These are phyloP conservation scores for Sycobia sp. DNA, from an alignment of 1,140 invertebrate species.

Conservation along the genomic window DNA sequence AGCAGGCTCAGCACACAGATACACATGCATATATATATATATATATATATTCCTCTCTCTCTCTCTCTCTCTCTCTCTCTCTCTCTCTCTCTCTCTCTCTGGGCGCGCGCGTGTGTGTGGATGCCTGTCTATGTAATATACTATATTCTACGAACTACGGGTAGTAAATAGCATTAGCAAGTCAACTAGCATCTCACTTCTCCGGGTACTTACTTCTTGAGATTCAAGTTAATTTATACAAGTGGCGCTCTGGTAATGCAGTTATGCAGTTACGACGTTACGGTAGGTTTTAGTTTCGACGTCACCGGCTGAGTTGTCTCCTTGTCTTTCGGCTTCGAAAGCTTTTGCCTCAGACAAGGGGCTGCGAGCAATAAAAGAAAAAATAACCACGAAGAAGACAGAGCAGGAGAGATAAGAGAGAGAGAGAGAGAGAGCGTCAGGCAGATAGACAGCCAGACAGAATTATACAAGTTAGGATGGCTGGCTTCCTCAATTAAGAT, in stretches of 20 bases:
- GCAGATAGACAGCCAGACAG: conserved; percentile 6
- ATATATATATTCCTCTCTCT: too few relatives aligned
- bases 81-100: too few relatives aligned
- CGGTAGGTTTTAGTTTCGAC: conserved; percentile 53
- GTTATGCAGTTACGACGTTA: conserved; percentile 51
- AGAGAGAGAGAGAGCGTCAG: too few relatives aligned
- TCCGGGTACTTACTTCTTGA: conserved; percentile 55
- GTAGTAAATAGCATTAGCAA: conserved; percentile 58
- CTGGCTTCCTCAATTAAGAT: too few relatives aligned
- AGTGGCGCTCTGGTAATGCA: conserved; percentile 51
- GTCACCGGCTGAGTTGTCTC: conserved; percentile 32
- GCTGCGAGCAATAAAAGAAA: too few relatives aligned
- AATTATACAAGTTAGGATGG: too few relatives aligned
- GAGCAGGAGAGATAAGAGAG: background rate
- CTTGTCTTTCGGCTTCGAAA: background rate
- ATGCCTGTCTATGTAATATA: too few relatives aligned
- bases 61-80: background rate
- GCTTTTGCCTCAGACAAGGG: background rate
- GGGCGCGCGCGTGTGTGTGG: too few relatives aligned
- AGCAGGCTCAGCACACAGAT: background rate
- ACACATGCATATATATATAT: background rate
- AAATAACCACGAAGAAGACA: too few relatives aligned
- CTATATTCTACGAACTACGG: conserved; percentile 39
- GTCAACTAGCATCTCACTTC: conserved; percentile 50
- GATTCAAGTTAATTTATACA: conserved; percentile 59